A percentile compares a stretch with the other conserved stretches of the same genome.
Evolutionary conservation across 2,113 vertebrate species (phyloP).

Genomic region (Corydoras maculifer): DNA sequence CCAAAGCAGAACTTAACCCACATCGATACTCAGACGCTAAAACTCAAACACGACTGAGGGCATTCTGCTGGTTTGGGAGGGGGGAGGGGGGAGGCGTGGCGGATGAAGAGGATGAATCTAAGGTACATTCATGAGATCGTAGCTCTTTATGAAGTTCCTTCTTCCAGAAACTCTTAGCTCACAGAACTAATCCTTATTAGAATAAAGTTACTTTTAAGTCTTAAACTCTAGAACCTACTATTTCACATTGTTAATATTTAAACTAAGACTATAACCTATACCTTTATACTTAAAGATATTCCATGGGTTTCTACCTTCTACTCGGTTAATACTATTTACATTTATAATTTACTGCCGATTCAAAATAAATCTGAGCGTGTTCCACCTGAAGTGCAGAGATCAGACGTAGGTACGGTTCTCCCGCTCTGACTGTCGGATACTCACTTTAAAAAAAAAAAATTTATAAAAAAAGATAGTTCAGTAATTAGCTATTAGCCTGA

Average conservation of each 20-base stretch:
- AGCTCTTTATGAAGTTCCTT: background rate
- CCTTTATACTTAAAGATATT: background rate
- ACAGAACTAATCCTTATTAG: background rate
- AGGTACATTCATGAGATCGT: background rate
- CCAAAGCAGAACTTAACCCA: slow-evolving; percentile 9
- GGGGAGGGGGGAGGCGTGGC: slow-evolving; percentile 10
- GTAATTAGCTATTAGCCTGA: slow-evolving; percentile 32
- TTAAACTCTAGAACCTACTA: slow-evolving; percentile 4
- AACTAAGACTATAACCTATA: background rate
- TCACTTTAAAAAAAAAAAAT: too few species aligned
- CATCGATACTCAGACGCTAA: slow-evolving; percentile 32
- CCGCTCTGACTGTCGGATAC: too few species aligned
- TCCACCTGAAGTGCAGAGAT: background rate
- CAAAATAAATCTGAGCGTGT: background rate
- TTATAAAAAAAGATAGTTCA: too few species aligned
- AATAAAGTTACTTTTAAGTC: background rate
- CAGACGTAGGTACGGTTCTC: too few species aligned
- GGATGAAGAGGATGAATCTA: background rate
- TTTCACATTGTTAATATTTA: background rate
- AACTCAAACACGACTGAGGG: slow-evolving; percentile 21
- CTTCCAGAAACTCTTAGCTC: too few species aligned
- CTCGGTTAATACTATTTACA: slow-evolving; percentile 10
- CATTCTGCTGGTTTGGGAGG: slow-evolving; percentile 31
- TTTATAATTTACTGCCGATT: background rate
- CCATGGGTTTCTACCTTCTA: background rate